Evolutionary conservation across 2,113 vertebrate species (phyloP), one percentile per base, ranked within the genome.

Genomic region (Lipophrys pholis): DNA sequence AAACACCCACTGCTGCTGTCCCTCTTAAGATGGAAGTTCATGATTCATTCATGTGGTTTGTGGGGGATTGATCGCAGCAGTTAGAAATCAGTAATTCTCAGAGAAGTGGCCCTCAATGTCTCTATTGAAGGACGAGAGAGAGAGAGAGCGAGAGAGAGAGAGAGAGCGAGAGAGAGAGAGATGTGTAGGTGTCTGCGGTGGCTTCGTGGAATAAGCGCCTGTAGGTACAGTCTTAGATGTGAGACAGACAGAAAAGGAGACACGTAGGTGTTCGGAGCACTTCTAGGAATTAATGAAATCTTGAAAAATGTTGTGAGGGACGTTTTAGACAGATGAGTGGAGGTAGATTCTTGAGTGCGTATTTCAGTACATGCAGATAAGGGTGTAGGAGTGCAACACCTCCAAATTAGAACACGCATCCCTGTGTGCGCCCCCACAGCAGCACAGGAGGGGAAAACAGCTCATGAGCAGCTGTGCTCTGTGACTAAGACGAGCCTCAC

Each of bases 401-500:
- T 63, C 51, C 45, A 74, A 85, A 76, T 71, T 41, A 65, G 42
- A 74, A 56, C 69, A 77, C 35, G 60, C 70, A 48, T 38, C 54
- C 43, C 48, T 56, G 63, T 63, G 36, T 69, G 67, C 53, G 2
- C 80, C 73, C 76, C 71, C 85, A 75, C 75, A 81, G 58, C 59
- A 54, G 63, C 49, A 80, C 56, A 55, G 69, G 73, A 82, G 77
- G 41, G 55, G 30, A 73, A 17, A 73, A 42, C 63, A 17, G 69
- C 57, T 81, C 49, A 69, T 49, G 55, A 73, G 57, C 76, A 80
- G 81, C 79, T 86, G 82, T 56, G 49, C 40, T 75, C 30, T 51
- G 57, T 88, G 86, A 90, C 78, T 86, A 82, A 87, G 30, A 74
- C 61, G 9, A 63, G 48, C 48, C 39, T 63, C 64, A 64, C 55